Percentiles rank a stretch among this genome's conserved stretches.
Evolutionary conservation across 2,113 vertebrate genomes (phyloP).

Genomic region (Todiramphus chloris): DNA sequence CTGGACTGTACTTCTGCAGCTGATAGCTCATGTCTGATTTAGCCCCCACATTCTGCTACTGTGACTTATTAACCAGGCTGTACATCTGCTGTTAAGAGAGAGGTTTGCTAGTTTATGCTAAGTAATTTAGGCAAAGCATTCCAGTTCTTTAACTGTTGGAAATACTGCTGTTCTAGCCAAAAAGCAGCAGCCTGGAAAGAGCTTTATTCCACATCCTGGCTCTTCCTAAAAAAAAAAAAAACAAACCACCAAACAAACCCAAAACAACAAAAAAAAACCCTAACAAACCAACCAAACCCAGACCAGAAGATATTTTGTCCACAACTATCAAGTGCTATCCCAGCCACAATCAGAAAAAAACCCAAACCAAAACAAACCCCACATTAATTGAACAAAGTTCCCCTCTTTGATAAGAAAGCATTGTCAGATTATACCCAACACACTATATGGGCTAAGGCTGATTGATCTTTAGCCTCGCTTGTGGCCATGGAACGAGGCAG

Average conservation of each 20-base stretch:
- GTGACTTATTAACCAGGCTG: conserved; percentile 26
- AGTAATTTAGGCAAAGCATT: neutral
- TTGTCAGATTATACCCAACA: neutral
- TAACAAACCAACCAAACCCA: neutral
- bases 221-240: neutral
- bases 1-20: conserved; percentile 55
- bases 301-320: neutral
- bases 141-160: neutral
- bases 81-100: neutral
- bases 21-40: conserved; percentile 24
- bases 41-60: conserved; percentile 39
- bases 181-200: neutral
- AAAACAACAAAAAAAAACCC: neutral
- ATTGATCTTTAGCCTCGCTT: neutral
- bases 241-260: neutral
- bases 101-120: neutral
- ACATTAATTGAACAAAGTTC: neutral
- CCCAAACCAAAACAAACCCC: too few species aligned
- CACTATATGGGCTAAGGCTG: neutral
- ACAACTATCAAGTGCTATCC: neutral
- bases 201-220: neutral
- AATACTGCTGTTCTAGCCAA: neutral
- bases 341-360: neutral
- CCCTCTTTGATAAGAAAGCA: neutral
- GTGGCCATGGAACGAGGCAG: neutral